Evolutionary conservation across 2,888 invertebrate genomes (phyloP), one percentile per base, ranked within the genome.

Genomic region (Philereme transversata): DNA sequence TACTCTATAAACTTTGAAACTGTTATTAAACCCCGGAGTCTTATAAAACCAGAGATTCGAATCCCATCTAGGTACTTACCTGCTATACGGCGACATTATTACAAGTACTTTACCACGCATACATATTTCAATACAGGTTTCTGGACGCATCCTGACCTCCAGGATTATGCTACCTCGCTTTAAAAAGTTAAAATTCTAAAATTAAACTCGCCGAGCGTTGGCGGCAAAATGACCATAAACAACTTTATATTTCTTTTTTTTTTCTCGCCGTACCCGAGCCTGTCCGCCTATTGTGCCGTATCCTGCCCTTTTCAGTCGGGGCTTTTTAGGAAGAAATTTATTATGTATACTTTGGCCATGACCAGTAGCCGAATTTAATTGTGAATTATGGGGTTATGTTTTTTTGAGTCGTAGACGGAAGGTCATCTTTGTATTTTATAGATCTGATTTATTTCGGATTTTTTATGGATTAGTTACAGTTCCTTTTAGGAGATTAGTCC

Each of bases 271-370:
- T 75, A 76, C 78, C 71, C 81, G 72, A 77, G 78, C 75, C 84
- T 80, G 82, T 81, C 83, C 81, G 82, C 81, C 86, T 83, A 74
- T 90, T 91, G 88, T 88, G 82, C 69, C 79, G 81, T 86, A 91
- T 91, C 91, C 90, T 90, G 91, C 83, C 84, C 90, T 88, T 90
- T 90, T 90, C 89, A 90, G 83, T 80, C 86, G 80, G 77, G 81
- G 82, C 91, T 92, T 92, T 91, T 90, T 90, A 91, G 82, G 83
- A 83, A 88, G 86, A 90, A 86, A 91, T 92, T 92, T 91, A 91
- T 91, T 87, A 90, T 90, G 83, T 90, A 86, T 84, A 84, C 86
- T 86, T 87, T 90, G 86, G 85, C 81, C 90, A 88, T 92, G 88
- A 88, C 91, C 91, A 87, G 91, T 92, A 92, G 91, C 92, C 77